Conservation (phyloP, 2,797 vertebrate genomes). For the Parauchenoglanis punctatus region DNA sequence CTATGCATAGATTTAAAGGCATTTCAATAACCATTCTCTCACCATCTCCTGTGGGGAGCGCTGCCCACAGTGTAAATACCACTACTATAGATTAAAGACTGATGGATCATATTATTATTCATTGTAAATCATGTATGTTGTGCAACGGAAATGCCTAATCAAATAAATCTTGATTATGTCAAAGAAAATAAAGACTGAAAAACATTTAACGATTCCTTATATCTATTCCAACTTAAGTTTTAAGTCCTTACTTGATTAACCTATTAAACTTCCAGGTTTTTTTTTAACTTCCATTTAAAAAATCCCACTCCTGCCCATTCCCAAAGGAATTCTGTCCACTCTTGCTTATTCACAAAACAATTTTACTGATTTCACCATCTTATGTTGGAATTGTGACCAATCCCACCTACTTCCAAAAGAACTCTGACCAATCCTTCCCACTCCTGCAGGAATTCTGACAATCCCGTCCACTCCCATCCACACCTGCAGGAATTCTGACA, state of each 20-base stretch:
- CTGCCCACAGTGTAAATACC: neutral
- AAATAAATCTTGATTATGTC: neutral
- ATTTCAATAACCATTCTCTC: neutral
- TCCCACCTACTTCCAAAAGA: neutral
- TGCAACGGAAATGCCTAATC: neutral
- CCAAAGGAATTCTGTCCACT: neutral
- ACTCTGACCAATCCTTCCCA: neutral
- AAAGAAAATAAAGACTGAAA: neutral
- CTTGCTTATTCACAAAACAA: neutral
- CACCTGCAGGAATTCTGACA: neutral
- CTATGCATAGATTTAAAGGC: neutral
- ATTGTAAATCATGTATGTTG: neutral
- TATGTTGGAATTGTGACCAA: neutral
- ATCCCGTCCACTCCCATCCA: neutral
- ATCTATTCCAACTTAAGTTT: neutral
- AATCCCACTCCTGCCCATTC: neutral
- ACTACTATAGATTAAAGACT: neutral
- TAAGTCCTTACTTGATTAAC: neutral
- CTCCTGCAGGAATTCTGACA: neutral
- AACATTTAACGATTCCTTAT: neutral
- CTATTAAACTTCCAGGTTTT: neutral
- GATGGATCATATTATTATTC: neutral
- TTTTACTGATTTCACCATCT: neutral
- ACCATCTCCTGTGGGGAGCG: neutral
- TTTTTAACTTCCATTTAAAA: no score